Percentiles rank a stretch among this genome's conserved stretches.
These are phyloP conservation scores for Pemphigus obesinymphae DNA, from an alignment of 1,140 invertebrate species.

Conservation along the genomic window DNA sequence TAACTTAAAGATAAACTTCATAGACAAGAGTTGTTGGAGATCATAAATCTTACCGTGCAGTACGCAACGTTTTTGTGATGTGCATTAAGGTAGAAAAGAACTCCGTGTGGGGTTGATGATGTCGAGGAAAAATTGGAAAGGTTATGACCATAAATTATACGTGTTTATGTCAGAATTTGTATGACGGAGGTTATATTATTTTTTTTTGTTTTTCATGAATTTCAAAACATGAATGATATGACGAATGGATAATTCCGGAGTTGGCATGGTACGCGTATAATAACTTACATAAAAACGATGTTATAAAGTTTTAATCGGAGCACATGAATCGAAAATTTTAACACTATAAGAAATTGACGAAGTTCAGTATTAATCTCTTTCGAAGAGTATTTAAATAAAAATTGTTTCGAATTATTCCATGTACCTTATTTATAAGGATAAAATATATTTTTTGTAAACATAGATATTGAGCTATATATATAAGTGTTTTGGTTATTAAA, in stretches of 20 bases:
- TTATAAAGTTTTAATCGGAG: background rate
- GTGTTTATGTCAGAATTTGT: background rate
- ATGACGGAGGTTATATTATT: no score
- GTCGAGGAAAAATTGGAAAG: background rate
- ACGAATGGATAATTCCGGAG: background rate
- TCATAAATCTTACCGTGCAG: constrained; percentile 1
- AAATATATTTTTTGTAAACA: no score
- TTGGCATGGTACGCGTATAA: background rate
- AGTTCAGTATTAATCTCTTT: no score
- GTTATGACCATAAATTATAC: constrained; percentile 4
- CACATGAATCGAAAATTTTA: no score
- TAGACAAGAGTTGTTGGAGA: background rate
- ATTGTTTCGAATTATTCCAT: no score
- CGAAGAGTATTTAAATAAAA: no score
- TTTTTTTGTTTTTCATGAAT: constrained; percentile 8
- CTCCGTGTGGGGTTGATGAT: background rate
- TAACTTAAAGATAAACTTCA: constrained; percentile 1
- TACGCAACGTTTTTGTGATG: background rate
- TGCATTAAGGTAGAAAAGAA: background rate
- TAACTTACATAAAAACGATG: background rate
- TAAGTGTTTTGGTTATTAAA: no score
- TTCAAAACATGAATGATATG: background rate
- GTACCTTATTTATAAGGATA: no score
- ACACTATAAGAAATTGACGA: no score
- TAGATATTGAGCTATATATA: no score